Evolutionary conservation across 1,140 invertebrate genomes (phyloP).

Genomic region (Hirudo medicinalis): DNA sequence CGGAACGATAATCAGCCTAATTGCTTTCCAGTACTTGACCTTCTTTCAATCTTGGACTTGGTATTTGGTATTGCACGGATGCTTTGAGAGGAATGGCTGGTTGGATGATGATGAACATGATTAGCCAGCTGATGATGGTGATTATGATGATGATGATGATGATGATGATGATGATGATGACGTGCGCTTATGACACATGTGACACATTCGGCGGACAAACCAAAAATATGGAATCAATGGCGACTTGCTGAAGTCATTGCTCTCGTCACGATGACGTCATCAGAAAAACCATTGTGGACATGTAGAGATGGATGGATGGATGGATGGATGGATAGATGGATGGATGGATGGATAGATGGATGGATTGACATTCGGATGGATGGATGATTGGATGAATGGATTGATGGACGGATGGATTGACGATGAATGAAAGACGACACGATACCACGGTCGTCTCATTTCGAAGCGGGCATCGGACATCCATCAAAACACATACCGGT

Average conservation of each 20-base stretch:
- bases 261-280: neutral
- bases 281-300: neutral
- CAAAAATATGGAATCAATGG: neutral
- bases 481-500: too few relatives aligned
- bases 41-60: too few relatives aligned
- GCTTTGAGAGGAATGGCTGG: neutral
- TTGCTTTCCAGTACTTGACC: too few relatives aligned
- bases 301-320: neutral
- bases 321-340: neutral
- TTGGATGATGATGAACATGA: neutral
- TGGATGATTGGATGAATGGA: too few relatives aligned
- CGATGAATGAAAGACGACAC: too few relatives aligned
- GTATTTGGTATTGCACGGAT: neutral
- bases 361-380: neutral
- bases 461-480: too few relatives aligned
- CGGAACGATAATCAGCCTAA: too few relatives aligned
- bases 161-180: neutral
- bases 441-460: too few relatives aligned
- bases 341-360: too few relatives aligned
- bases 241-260: neutral
- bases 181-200: neutral
- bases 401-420: too few relatives aligned
- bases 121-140: neutral
- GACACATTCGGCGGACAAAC: neutral
- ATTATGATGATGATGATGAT: neutral